A percentile compares a stretch with the other conserved stretches of the same genome.
These are phyloP conservation scores for Pseudoips prasinana DNA, from an alignment of 2,888 invertebrate genomes.

Conservation along the genomic window DNA sequence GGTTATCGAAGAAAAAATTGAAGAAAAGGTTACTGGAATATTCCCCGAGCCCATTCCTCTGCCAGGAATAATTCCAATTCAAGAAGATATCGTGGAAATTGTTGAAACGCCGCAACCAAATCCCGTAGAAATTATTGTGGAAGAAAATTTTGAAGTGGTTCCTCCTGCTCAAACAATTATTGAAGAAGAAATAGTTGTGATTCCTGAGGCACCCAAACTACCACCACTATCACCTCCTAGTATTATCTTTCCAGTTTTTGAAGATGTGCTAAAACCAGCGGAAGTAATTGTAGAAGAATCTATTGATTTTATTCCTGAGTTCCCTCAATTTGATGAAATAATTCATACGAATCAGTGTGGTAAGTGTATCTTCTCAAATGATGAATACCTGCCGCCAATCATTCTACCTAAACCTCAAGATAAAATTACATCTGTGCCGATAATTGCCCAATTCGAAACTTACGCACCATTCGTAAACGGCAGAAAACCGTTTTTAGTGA, in stretches of 20 bases:
- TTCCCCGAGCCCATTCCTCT: not conserved
- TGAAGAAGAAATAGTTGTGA: not conserved
- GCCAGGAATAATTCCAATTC: not conserved
- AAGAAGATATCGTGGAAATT: not conserved
- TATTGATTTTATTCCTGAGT: not conserved
- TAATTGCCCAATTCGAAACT: not conserved
- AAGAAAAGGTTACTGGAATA: constrained; percentile 5
- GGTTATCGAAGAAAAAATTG: not conserved
- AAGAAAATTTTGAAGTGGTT: not conserved
- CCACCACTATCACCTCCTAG: not conserved
- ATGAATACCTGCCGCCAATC: not conserved
- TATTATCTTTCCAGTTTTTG: not conserved
- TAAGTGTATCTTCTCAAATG: not conserved
- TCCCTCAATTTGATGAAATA: not conserved
- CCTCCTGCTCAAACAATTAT: not conserved
- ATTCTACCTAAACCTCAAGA: not conserved
- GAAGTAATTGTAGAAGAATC: constrained; percentile 2
- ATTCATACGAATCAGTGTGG: not conserved
- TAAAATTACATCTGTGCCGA: constrained; percentile 3
- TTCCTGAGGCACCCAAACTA: constrained; percentile 7
- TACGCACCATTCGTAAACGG: not conserved
- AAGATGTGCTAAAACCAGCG: constrained; percentile 1
- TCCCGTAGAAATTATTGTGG: not conserved
- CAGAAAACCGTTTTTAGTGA: not conserved
- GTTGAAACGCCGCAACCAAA: not conserved